Evolutionary conservation across 2,797 vertebrate species (phyloP), one percentile per base, ranked within the genome.

Genomic region (Phalloptychus januarius): DNA sequence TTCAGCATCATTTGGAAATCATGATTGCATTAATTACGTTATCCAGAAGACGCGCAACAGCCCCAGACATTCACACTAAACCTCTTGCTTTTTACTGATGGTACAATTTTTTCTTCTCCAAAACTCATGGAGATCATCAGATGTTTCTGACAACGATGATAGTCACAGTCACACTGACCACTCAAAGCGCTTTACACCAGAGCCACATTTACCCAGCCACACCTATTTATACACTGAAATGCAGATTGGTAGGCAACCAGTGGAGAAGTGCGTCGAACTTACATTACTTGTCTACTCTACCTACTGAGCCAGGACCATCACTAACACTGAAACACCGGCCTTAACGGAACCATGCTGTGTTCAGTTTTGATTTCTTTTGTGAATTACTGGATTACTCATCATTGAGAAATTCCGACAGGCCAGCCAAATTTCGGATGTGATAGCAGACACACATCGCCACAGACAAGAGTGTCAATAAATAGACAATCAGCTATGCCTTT

Each of bases 401-500:
- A 65, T 18, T 67, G 36, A 28, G 33, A 36, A 38, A 4, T 40
- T 40, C 0, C 25, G 36, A 67, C 25, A 40, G 63, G 38, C 23
- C 12, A 12, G 25, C 6, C 40, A 44, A 13, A 82, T 81, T 83
- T 76, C 42, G 48, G 54, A 83, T 20, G 52, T 23, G 48, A 71
- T n/a, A 44, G 65, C 76, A 79, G 63, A 79, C 76, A 33, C 58
- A 44, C 56, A 77, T 77, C 28, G 70, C 45, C 72, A 81, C 83
- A 82, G 85, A 87, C 63, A 81, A 80, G 87, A 89, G 80, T 80
- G 85, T 86, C 73, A 81, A 77, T 79, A 84, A 80, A 81, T 74
- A 90, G 80, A 79, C 77, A 91, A 91, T 90, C 86, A 91, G 87
- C 89, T 83, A 86, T 84, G 86, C 83, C 85, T 92, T 89, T 91